Conservation (phyloP, 1,140 invertebrate species). For the Neuroterus valhalla region DNA sequence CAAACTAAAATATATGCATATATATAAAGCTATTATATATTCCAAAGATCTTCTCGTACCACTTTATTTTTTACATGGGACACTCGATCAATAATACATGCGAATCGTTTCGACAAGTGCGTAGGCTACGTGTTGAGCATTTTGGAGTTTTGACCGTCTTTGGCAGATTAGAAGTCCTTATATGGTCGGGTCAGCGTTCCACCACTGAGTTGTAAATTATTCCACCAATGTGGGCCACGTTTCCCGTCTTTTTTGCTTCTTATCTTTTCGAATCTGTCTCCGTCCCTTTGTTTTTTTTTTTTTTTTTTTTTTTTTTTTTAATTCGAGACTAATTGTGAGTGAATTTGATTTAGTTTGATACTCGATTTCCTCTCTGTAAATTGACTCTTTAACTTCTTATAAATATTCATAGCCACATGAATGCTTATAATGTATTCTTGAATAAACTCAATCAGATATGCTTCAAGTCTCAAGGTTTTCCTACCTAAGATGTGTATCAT, state of each 20-base stretch:
- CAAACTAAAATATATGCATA: not conserved
- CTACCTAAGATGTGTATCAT: no score
- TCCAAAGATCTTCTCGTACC: not conserved
- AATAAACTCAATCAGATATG: no score
- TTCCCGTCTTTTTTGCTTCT: not conserved
- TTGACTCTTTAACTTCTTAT: no score
- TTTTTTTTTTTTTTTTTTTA: not conserved
- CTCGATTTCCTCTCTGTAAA: no score
- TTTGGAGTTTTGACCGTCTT: slow-evolving; percentile 20
- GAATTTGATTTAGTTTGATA: no score
- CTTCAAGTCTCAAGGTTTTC: no score
- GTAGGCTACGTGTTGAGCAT: not conserved
- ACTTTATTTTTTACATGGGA: slow-evolving; percentile 9
- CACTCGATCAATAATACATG: slow-evolving; percentile 5
- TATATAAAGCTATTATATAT: not conserved
- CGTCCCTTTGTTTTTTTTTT: not conserved
- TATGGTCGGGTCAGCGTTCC: not conserved
- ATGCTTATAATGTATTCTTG: no score
- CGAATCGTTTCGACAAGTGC: slow-evolving; percentile 21
- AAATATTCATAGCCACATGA: no score
- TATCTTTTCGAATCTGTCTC: not conserved
- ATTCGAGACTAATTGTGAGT: not conserved
- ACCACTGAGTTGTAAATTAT: not conserved
- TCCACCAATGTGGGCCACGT: slow-evolving; percentile 3
- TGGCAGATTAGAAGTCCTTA: slow-evolving; percentile 20